These are phyloP conservation scores for Drosophila tripunctata DNA, from an alignment of 2,888 invertebrate genomes.

Conservation along the genomic window DNA sequence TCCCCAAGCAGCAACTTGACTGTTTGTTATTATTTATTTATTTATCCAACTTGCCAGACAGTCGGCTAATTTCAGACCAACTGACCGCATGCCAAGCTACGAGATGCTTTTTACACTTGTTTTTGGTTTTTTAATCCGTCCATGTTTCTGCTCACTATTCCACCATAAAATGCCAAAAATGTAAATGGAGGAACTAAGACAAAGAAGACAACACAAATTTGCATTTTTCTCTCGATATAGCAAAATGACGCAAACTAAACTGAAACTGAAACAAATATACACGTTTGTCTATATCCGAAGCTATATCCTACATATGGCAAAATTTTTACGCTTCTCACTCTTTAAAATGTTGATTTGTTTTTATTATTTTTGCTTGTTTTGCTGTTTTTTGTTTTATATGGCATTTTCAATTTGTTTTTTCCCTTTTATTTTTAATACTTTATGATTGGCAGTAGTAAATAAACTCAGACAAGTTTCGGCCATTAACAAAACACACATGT, in stretches of 20 bases:
- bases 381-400: constrained; percentile 34
- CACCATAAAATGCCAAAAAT: constrained; percentile 34
- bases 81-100: constrained; percentile 40
- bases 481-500: constrained; percentile 12
- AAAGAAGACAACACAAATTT: constrained; percentile 36
- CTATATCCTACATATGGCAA: constrained; percentile 41
- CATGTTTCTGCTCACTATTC: constrained; percentile 8
- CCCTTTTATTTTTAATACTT: constrained; percentile 1
- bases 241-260: constrained; percentile 52
- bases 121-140: constrained; percentile 14
- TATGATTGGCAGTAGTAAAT: constrained; percentile 25
- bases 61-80: constrained; percentile 37
- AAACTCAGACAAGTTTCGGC: constrained; percentile 27
- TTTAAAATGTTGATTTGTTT: constrained; percentile 8
- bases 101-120: constrained; percentile 20
- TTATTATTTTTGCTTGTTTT: background rate
- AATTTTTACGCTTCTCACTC: constrained; percentile 22
- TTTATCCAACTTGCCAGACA: constrained; percentile 26
- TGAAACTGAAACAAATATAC: constrained; percentile 27
- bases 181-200: constrained; percentile 40
- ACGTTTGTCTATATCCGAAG: constrained; percentile 3
- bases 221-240: constrained; percentile 42
- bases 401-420: constrained; percentile 11
- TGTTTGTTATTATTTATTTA: constrained; percentile 42
- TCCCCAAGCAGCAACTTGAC: constrained; percentile 6